phyloP scores from a whole-genome alignment of 2,797 vertebrate genomes.

The Eurystomus glaucurus region DNA sequence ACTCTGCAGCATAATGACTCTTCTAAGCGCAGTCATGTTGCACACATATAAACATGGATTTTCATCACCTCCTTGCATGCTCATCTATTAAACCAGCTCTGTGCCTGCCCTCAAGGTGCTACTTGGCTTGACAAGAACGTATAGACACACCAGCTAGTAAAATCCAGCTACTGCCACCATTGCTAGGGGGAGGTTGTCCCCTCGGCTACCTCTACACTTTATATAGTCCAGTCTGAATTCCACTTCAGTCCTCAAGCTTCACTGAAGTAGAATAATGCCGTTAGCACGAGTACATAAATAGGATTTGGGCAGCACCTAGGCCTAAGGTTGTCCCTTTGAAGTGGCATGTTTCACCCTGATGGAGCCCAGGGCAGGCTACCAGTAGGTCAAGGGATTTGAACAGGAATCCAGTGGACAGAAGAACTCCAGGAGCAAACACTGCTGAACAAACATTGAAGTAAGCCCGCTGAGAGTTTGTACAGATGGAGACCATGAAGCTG shows the following conservation, averaged over 20 bases:
- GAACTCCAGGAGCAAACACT: not conserved
- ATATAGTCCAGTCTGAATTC: not conserved
- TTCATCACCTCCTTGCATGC: not conserved
- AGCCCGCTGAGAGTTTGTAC: not conserved
- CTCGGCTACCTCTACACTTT: not conserved
- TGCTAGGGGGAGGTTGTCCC: not conserved
- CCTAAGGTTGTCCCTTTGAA: not conserved
- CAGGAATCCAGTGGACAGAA: not conserved
- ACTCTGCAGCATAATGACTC: not conserved
- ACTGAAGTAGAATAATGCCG: not conserved
- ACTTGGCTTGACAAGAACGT: not conserved
- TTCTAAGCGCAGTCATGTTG: not conserved
- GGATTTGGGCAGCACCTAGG: not conserved
- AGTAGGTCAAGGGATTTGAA: not conserved
- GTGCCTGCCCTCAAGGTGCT: not conserved
- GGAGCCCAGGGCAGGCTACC: not conserved
- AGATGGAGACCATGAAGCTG: not conserved
- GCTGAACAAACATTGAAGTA: not conserved
- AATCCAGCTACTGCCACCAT: not conserved
- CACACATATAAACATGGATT: not conserved
- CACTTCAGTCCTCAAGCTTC: not conserved
- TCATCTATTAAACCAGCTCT: not conserved
- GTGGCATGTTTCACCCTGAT: not conserved
- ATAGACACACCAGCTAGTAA: not conserved
- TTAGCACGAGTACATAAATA: accelerated